A percentile compares a stretch with the other conserved stretches of the same genome.
Conservation (phyloP, 2,113 vertebrate genomes). For the Corythornis cristatus region DNA sequence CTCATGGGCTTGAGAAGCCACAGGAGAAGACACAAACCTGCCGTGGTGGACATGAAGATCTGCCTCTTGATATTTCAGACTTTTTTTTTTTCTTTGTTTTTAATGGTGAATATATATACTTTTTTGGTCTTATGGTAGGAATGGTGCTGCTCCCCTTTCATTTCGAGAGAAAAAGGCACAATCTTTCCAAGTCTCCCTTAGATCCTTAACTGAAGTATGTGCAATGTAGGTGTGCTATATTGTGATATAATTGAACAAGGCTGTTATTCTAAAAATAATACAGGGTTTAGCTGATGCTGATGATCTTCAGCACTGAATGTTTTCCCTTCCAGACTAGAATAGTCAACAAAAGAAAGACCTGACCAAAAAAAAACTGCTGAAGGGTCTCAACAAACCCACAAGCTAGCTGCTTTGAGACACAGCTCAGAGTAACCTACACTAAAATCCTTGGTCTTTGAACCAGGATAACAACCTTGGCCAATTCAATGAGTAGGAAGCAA, state of each 20-base stretch:
- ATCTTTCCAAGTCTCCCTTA: background rate
- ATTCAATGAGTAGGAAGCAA: background rate
- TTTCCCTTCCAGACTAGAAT: background rate
- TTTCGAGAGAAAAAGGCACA: background rate
- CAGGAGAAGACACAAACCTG: background rate
- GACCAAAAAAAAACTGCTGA: background rate
- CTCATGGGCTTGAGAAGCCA: background rate
- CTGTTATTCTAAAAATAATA: background rate
- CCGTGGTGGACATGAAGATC: background rate
- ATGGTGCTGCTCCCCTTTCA: background rate
- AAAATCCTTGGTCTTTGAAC: background rate
- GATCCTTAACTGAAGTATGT: background rate
- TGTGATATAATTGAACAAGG: background rate
- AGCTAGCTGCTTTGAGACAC: background rate
- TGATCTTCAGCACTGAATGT: background rate
- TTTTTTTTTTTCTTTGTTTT: no score
- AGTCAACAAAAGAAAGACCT: background rate
- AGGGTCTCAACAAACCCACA: background rate
- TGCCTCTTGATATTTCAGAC: background rate
- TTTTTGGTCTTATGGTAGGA: background rate
- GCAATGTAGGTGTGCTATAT: background rate
- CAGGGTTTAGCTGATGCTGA: background rate
- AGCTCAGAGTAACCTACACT: background rate
- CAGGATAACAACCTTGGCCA: background rate
- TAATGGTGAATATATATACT: background rate